Evolutionary conservation across 2,113 vertebrate species (phyloP), one percentile per base, ranked within the genome.

Genomic region (Macroglossus sobrinus): DNA sequence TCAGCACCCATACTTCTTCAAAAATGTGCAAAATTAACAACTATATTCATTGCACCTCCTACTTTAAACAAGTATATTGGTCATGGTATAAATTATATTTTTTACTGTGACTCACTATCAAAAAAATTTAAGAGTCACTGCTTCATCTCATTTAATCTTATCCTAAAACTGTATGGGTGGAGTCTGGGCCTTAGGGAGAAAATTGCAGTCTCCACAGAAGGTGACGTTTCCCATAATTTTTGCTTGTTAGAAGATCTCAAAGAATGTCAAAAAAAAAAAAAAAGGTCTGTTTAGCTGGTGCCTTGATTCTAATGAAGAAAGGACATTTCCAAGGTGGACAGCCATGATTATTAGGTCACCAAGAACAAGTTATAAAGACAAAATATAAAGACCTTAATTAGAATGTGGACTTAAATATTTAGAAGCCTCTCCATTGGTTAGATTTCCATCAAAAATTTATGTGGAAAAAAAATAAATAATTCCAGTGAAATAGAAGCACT

Each of bases 401-500:
- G 35, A 79, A 88, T 55, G n/a, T 66, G 10, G 30, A 55, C 18
- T 26, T 84, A 69, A 72, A 69, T 84, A 91, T 79, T 28, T n/a
- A 82, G 64, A 84, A 95, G 21, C 47, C 45, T 78, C 55, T 79
- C 55, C 40, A 88, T 16, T 61, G 55, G 12, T 93, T 93, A 91
- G 40, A 47, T 91, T 79, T 72, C 2, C 35, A 74, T 84, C 45
- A 50, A 78, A 91, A 88, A 79, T 53, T 81, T 78, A 63, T 80
- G 13, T 63, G 26, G 79, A 28, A 68, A 24, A n/a, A 24, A 30
- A 81, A 81, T 50, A 30, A 71, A 47, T 87, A 71, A 76, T 76
- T 95, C 26, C 35, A 57, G 35, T 63, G 28, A 87, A 94, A 82
- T 79, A 72, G 99, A 99, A 98, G 97, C 98, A 95, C 98, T 99